A percentile compares a stretch with the other conserved stretches of the same genome.
Conservation (phyloP, 1,140 invertebrate genomes). For the Lucilia sericata region DNA sequence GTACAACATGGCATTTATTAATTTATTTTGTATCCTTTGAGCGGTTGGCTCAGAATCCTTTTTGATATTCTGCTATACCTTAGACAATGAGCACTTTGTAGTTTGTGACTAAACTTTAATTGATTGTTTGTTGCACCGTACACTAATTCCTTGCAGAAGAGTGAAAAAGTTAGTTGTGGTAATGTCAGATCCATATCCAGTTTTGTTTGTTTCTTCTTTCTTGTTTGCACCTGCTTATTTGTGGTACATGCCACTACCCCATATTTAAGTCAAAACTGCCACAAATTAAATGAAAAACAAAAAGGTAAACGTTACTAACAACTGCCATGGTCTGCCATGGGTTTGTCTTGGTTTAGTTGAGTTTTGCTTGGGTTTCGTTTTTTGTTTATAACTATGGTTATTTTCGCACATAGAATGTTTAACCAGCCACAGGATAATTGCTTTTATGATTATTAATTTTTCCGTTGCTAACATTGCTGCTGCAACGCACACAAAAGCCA, state of each 20-base stretch:
- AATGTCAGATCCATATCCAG: too few species aligned
- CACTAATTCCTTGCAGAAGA: neutral
- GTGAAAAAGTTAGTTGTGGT: neutral
- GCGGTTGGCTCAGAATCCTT: neutral
- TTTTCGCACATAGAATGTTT: neutral
- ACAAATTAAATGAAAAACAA: constrained; percentile 10
- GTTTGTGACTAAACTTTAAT: constrained; percentile 40
- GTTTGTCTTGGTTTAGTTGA: neutral
- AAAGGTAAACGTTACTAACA: neutral
- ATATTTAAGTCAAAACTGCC: neutral
- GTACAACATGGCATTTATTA: neutral
- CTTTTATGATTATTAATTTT: constrained; percentile 42
- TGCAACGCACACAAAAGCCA: neutral
- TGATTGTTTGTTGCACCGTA: constrained; percentile 25
- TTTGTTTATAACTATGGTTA: neutral
- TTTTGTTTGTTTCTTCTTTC: too few species aligned
- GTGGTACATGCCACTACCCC: neutral
- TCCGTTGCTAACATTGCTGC: neutral
- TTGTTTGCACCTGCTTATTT: constrained; percentile 18
- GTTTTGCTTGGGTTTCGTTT: neutral
- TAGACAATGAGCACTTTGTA: neutral
- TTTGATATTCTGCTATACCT: neutral
- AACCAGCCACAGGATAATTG: constrained; percentile 33
- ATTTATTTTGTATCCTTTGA: constrained; percentile 26
- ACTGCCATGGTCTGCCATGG: neutral